Conservation (phyloP, 2,888 invertebrate species). For the Drosophila atripex region DNA sequence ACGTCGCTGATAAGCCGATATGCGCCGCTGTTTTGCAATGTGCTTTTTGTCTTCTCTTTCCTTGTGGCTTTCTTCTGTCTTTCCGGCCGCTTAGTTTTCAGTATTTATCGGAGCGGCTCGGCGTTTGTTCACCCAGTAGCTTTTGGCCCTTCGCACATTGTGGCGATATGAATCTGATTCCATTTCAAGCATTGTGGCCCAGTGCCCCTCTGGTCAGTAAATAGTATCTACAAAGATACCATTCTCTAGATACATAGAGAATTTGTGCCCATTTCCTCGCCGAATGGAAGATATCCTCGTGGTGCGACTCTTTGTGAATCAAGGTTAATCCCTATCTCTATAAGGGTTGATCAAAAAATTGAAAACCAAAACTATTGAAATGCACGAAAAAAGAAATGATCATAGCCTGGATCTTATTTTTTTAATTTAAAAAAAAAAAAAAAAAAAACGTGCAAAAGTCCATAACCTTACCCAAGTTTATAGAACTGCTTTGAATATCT, state of each 20-base stretch:
- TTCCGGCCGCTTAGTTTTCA: conserved; percentile 33
- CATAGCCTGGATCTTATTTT: background rate
- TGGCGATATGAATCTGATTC: conserved; percentile 19
- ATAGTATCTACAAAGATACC: conserved; percentile 18
- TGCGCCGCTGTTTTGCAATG: conserved; percentile 59
- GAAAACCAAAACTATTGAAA: background rate
- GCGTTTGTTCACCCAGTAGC: conserved; percentile 34
- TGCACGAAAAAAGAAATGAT: background rate
- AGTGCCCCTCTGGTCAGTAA: conserved; percentile 14
- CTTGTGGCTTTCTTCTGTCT: conserved; percentile 28
- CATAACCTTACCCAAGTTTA: no score
- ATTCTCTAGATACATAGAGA: conserved; percentile 3
- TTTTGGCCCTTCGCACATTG: conserved; percentile 29
- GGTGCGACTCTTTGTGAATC: conserved; percentile 29
- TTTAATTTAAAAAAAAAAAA: no score
- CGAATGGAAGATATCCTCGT: background rate
- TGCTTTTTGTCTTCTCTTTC: conserved; percentile 19
- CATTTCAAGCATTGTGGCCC: background rate
- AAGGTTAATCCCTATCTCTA: conserved; percentile 60
- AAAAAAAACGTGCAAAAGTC: no score
- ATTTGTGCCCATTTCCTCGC: conserved; percentile 1
- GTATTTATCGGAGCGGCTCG: conserved; percentile 43
- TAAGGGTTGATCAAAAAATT: background rate
- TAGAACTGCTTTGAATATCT: no score
- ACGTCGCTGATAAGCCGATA: conserved; percentile 75